phyloP scores from a whole-genome alignment of 2,888 invertebrate genomes.

The Cryptocephalus primarius region DNA sequence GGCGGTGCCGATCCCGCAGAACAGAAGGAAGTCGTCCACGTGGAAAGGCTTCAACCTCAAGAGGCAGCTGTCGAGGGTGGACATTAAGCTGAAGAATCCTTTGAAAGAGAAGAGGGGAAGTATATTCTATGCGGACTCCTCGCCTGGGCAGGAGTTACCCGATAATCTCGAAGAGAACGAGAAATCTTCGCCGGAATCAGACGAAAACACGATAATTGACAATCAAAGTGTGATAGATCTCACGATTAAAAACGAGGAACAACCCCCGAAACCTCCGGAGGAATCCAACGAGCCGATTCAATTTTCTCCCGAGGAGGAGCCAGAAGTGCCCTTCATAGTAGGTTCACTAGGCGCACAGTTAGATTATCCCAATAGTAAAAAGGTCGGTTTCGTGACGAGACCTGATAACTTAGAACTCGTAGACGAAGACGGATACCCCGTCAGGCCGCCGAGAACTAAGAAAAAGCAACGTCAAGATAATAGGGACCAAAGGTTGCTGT shows the following conservation, averaged over 20 bases:
- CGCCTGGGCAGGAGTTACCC: slow-evolving; percentile 19
- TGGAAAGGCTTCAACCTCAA: slow-evolving; percentile 69
- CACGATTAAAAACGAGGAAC: slow-evolving; percentile 14
- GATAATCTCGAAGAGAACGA: slow-evolving; percentile 26
- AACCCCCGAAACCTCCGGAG: slow-evolving; percentile 28
- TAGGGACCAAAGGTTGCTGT: slow-evolving; percentile 58
- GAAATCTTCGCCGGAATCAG: slow-evolving; percentile 31
- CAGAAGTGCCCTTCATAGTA: slow-evolving; percentile 21
- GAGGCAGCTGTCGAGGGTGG: slow-evolving; percentile 70
- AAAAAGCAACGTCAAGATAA: slow-evolving; percentile 36
- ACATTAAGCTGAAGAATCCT: slow-evolving; percentile 56
- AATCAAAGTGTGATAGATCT: slow-evolving; percentile 18
- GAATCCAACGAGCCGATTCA: slow-evolving; percentile 34
- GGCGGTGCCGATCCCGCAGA: slow-evolving; percentile 31
- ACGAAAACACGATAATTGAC: slow-evolving; percentile 30
- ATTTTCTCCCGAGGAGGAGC: slow-evolving; percentile 23
- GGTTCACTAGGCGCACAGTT: slow-evolving; percentile 26
- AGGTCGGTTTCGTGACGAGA: slow-evolving; percentile 32
- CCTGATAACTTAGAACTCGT: slow-evolving; percentile 56
- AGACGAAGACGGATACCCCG: slow-evolving; percentile 42
- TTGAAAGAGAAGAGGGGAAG: slow-evolving; percentile 38
- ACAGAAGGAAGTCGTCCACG: slow-evolving; percentile 47
- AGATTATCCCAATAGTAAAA: slow-evolving; percentile 15
- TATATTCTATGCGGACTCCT: slow-evolving; percentile 31
- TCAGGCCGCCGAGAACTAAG: slow-evolving; percentile 43